phyloP scores from a whole-genome alignment of 2,797 vertebrate genomes.

The Hippopotamyrus pictus region DNA sequence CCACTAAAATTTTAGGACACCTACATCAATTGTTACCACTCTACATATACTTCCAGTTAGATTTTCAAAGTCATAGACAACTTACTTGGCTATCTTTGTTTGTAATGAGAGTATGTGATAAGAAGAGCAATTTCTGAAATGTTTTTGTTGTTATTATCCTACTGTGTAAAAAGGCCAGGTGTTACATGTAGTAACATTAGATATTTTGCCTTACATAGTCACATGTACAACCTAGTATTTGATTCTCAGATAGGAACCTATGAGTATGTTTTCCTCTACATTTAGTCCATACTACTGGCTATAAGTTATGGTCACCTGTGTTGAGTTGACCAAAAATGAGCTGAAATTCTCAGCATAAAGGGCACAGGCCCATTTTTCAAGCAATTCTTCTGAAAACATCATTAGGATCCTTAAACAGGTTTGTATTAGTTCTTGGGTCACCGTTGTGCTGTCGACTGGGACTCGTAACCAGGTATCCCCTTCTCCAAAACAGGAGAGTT shows the following conservation, averaged over 20 bases:
- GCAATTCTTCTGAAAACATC: background rate
- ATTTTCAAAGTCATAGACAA: background rate
- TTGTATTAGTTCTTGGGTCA: background rate
- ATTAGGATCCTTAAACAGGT: background rate
- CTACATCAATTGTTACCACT: background rate
- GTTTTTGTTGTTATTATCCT: background rate
- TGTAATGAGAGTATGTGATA: background rate
- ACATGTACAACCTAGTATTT: background rate
- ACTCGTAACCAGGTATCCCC: constrained; percentile 12
- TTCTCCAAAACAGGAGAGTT: constrained; percentile 78
- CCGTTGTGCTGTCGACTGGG: background rate
- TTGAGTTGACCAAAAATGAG: background rate
- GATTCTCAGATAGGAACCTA: background rate
- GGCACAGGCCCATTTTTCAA: background rate
- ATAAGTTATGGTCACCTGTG: background rate
- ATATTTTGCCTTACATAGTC: background rate
- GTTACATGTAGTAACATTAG: background rate
- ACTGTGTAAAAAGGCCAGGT: background rate
- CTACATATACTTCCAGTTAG: background rate
- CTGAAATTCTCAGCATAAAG: background rate
- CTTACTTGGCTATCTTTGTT: background rate
- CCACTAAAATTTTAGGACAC: background rate
- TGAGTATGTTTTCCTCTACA: background rate
- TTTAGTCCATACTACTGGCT: background rate
- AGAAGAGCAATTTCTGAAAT: background rate